A percentile compares a stretch with the other conserved stretches of the same genome.
Evolutionary conservation across 2,797 vertebrate species (phyloP).

Genomic region (Pangasius krempfi): DNA sequence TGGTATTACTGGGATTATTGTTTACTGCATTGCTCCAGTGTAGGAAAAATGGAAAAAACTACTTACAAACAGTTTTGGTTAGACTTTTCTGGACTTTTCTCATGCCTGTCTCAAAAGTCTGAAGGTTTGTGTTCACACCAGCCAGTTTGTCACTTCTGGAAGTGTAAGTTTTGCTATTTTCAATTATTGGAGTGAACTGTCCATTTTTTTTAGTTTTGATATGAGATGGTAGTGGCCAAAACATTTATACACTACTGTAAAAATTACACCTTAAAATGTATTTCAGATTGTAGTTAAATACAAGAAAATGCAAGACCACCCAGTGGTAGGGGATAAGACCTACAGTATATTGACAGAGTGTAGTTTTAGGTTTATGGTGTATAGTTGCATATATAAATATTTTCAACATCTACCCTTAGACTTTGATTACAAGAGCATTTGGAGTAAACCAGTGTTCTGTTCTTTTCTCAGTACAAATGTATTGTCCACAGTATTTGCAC

Average conservation of each 20-base stretch:
- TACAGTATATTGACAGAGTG: neutral
- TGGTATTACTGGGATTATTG: neutral
- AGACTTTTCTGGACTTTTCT: neutral
- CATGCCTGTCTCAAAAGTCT: neutral
- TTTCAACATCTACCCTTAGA: neutral
- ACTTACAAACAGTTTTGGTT: neutral
- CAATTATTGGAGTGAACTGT: neutral
- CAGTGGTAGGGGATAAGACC: neutral
- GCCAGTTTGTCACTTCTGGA: neutral
- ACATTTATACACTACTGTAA: neutral
- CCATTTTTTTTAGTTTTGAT: neutral
- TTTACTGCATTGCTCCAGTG: neutral
- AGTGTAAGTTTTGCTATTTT: neutral
- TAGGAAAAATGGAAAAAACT: neutral
- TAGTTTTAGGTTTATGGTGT: neutral
- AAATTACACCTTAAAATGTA: neutral
- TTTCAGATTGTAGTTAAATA: too few relatives aligned
- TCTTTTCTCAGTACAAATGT: neutral
- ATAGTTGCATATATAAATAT: neutral
- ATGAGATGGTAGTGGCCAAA: neutral
- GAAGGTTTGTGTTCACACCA: neutral
- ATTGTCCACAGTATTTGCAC: neutral
- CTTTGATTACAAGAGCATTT: neutral
- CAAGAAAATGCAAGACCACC: neutral
- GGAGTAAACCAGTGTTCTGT: neutral